Base-by-base conservation (phyloP, 2,113 vertebrate species). In the Cryptotis parvus region DNA sequence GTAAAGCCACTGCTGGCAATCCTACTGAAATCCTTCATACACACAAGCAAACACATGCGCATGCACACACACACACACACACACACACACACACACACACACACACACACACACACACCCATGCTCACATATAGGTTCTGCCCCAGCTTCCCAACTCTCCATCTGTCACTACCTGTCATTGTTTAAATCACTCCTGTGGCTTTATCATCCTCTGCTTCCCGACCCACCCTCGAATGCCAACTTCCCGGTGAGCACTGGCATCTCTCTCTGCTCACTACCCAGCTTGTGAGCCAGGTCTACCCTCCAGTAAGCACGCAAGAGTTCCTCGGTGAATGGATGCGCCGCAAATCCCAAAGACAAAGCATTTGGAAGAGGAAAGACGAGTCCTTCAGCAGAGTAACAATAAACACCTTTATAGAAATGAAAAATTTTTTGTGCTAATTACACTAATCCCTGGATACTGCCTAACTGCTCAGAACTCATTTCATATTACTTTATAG, bases 401-500 rank as follows among this genome's bases (percentile, higher is more conserved):
- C 5, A 80, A 78, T 1, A 87, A 14, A 39, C 5, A 58, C 11
- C 29, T 35, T n/a, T 63, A 31, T 14, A 83, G 41, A 52, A 66
- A 76, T 76, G 80, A 10, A 37, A 74, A 90, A 75, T 82, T 2
- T 70, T n/a, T 27, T 52, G 31, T 37, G 41, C 81, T 58, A 72
- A 89, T n/a, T 41, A 89, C 77, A n/a, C 39, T 41, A 75, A 89
- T 35, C 84, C 31, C 69, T 73, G 68, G 52, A 69, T 49, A 77
- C 10, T n/a, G 2, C 3, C 9, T 37, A 26, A 82, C 74, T 58
- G 20, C 37, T 91, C 89, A 63, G 43, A 88, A 83, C 15, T 76
- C 45, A 87, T 91, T 63, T 94, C 90, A 79, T 76, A 29, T 80
- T 76, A 37, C 77, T 91, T 43, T 77, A 83, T 66, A 69, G 52